Conservation (phyloP, 2,888 invertebrate species). For the Sminthurinus aureus region DNA sequence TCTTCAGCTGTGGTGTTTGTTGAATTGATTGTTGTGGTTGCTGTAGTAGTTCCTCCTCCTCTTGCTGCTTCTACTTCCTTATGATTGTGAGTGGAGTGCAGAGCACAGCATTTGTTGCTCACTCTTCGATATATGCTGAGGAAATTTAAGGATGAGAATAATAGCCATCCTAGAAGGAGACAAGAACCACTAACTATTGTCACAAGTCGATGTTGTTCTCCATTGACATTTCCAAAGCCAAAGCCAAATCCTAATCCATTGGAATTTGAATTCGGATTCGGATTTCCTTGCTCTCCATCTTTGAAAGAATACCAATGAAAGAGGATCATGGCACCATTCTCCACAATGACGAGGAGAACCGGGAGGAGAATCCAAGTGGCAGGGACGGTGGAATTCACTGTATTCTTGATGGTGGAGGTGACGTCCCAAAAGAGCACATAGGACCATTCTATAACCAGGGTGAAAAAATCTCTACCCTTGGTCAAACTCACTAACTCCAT, state of each 20-base stretch:
- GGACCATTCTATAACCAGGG: slow-evolving; percentile 44
- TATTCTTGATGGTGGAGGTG: slow-evolving; percentile 37
- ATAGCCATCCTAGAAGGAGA: slow-evolving; percentile 49
- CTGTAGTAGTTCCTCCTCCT: too few species aligned
- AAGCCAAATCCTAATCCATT: too few species aligned
- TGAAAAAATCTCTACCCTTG: slow-evolving; percentile 38
- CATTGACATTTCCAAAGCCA: neutral
- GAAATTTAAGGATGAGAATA: slow-evolving; percentile 38
- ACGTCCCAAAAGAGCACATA: slow-evolving; percentile 59
- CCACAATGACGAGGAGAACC: slow-evolving; percentile 49
- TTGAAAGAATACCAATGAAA: slow-evolving; percentile 44
- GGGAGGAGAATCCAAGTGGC: slow-evolving; percentile 53
- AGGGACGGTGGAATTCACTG: neutral
- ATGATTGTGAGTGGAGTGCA: slow-evolving; percentile 1
- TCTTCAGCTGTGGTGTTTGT: neutral
- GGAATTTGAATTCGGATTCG: too few species aligned
- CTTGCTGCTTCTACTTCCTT: too few species aligned
- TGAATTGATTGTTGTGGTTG: too few species aligned
- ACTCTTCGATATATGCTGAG: slow-evolving; percentile 1
- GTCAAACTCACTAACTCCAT: slow-evolving; percentile 23
- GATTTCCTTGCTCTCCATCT: too few species aligned
- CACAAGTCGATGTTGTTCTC: slow-evolving; percentile 40
- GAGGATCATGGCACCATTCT: slow-evolving; percentile 52
- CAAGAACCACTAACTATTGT: slow-evolving; percentile 49
- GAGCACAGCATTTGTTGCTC: slow-evolving; percentile 26